These are phyloP conservation scores for Bembecia ichneumoniformis DNA, from an alignment of 2,888 invertebrate genomes.

Conservation along the genomic window DNA sequence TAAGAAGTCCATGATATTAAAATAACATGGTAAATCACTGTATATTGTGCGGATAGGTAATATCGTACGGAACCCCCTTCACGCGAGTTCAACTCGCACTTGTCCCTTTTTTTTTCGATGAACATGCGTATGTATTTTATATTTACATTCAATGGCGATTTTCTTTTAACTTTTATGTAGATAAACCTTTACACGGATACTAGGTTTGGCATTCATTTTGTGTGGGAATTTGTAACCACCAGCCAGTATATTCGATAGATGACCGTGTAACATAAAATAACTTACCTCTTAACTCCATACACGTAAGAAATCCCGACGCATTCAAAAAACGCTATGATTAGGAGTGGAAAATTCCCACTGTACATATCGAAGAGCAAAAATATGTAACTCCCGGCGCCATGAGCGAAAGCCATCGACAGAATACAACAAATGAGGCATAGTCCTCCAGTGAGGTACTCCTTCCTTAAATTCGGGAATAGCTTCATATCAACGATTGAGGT, in stretches of 20 bases:
- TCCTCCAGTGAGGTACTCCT: slow-evolving; percentile 87
- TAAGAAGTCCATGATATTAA: no score
- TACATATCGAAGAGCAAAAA: slow-evolving; percentile 95
- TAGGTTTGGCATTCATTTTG: no score
- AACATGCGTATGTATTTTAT: no score
- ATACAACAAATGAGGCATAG: slow-evolving; percentile 86
- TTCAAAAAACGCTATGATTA: slow-evolving; percentile 94
- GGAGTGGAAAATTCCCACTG: slow-evolving; percentile 91
- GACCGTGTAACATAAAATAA: slow-evolving; percentile 1
- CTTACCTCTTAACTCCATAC: slow-evolving; percentile 90
- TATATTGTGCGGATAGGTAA: no score
- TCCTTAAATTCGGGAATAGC: slow-evolving; percentile 90
- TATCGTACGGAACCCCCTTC: no score
- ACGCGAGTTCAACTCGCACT: no score
- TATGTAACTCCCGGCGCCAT: slow-evolving; percentile 94
- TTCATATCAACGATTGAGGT: slow-evolving; percentile 97
- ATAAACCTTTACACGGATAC: no score
- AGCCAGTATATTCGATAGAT: background rate
- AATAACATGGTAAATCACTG: no score
- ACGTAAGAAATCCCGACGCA: slow-evolving; percentile 94
- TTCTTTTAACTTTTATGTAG: no score
- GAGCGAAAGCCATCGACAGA: slow-evolving; percentile 91
- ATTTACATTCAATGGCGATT: no score
- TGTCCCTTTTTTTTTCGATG: no score
- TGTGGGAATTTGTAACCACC: no score